These are phyloP conservation scores for Cylloceria caligata DNA, from an alignment of 2,888 invertebrate genomes.

Conservation along the genomic window DNA sequence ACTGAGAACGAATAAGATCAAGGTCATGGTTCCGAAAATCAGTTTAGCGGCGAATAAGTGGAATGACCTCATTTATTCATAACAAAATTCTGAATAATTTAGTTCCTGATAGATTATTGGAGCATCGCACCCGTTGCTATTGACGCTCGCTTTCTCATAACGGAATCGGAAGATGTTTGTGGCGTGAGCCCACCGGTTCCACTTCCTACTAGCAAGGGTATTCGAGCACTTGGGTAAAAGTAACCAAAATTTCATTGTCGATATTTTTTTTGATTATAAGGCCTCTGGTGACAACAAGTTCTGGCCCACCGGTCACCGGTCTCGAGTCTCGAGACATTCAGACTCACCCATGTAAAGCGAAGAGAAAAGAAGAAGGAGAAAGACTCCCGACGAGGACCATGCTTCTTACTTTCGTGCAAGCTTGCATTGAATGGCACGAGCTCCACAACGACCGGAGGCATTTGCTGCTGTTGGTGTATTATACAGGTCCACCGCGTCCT, in stretches of 20 bases:
- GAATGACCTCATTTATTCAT: conserved; percentile 3
- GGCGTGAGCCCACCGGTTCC: not conserved
- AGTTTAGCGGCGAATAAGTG: conserved; percentile 3
- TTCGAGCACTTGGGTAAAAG: conserved; percentile 45
- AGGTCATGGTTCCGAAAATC: conserved; percentile 8
- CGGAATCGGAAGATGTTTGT: conserved; percentile 1
- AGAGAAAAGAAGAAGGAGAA: conserved; percentile 46
- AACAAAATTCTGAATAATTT: too few relatives aligned
- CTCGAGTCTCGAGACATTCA: conserved; percentile 12
- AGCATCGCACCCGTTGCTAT: not conserved
- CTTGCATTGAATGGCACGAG: conserved; percentile 75
- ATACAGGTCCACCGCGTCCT: conserved; percentile 69
- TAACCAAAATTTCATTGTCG: conserved; percentile 53
- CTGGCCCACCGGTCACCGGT: not conserved
- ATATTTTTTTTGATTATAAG: conserved; percentile 11
- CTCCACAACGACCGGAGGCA: conserved; percentile 71
- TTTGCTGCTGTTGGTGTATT: conserved; percentile 21
- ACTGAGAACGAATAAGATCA: conserved; percentile 10
- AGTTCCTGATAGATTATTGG: not conserved
- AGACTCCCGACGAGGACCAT: conserved; percentile 33
- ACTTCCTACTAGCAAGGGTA: not conserved
- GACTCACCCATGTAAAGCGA: conserved; percentile 9
- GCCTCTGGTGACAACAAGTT: not conserved
- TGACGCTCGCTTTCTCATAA: not conserved
- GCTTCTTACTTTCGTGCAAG: conserved; percentile 68